Evolutionary conservation across 2,797 vertebrate species (phyloP).

Genomic region (Eremophila alpestris): DNA sequence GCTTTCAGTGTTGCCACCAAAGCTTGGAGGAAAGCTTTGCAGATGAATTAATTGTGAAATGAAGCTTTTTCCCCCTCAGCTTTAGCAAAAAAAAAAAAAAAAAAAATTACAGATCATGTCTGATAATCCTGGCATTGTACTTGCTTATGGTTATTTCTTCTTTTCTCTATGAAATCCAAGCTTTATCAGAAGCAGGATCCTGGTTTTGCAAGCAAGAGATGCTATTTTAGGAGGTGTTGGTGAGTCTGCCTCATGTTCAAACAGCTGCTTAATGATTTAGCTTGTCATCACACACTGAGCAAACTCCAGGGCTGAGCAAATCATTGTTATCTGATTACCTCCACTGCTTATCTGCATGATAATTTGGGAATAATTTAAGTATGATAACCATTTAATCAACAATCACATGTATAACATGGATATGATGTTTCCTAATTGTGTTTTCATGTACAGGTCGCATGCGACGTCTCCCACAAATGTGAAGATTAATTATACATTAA

Average conservation of each 20-base stretch:
- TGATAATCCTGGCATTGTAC: background rate
- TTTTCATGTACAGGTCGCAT: background rate
- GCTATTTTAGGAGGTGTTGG: background rate
- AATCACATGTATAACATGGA: background rate
- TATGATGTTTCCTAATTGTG: background rate
- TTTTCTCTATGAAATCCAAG: background rate
- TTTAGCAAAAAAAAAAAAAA: background rate
- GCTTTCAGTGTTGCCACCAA: background rate
- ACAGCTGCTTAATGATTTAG: background rate
- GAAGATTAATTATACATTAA: slow-evolving; percentile 29
- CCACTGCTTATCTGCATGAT: background rate
- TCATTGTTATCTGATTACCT: slow-evolving; percentile 27
- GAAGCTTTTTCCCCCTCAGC: fast-evolving
- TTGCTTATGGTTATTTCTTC: background rate
- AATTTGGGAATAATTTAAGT: slow-evolving; percentile 2
- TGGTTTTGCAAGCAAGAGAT: background rate
- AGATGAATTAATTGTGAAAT: background rate
- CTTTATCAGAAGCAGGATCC: background rate
- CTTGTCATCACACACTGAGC: background rate
- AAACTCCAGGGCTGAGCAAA: background rate
- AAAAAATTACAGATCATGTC: background rate
- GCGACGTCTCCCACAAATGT: background rate
- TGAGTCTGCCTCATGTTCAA: background rate
- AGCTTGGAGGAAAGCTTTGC: background rate
- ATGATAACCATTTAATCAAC: slow-evolving; percentile 10